These are phyloP conservation scores for Myotis brandtii DNA, from an alignment of 2,113 vertebrate genomes.

Conservation along the genomic window DNA sequence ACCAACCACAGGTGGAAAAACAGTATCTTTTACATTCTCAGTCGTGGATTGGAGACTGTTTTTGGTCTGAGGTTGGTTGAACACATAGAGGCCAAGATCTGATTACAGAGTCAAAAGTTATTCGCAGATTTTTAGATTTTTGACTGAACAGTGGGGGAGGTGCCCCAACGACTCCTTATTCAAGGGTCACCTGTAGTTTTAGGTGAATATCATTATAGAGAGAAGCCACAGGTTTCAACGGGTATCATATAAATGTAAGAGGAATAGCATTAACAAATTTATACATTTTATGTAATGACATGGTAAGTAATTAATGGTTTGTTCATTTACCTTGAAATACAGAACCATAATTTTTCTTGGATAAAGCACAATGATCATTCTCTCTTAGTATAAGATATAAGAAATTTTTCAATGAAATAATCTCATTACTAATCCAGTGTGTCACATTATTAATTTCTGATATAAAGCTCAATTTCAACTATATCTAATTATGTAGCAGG, in stretches of 20 bases:
- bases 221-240: background rate
- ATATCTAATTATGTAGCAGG: constrained; percentile 28
- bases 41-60: background rate
- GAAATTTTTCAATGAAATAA: constrained; percentile 2
- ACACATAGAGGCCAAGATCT: background rate
- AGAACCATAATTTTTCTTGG: constrained; percentile 17
- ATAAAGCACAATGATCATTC: background rate
- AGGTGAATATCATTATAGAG: background rate
- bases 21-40: background rate
- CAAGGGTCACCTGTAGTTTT: background rate
- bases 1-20: no score
- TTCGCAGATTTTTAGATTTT: background rate
- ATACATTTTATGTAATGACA: background rate
- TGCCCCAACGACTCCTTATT: background rate
- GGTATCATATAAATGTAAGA: background rate
- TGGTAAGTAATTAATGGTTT: background rate
- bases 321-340: constrained; percentile 43
- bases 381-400: constrained; percentile 22
- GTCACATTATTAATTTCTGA: constrained; percentile 45
- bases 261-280: background rate
- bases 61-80: background rate
- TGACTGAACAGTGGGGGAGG: background rate
- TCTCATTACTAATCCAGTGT: background rate
- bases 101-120: background rate
- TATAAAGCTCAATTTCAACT: constrained; percentile 58